Percentiles rank a stretch among this genome's conserved stretches.
Conservation (phyloP, 2,888 invertebrate species). For the Drosophila buzzatii region DNA sequence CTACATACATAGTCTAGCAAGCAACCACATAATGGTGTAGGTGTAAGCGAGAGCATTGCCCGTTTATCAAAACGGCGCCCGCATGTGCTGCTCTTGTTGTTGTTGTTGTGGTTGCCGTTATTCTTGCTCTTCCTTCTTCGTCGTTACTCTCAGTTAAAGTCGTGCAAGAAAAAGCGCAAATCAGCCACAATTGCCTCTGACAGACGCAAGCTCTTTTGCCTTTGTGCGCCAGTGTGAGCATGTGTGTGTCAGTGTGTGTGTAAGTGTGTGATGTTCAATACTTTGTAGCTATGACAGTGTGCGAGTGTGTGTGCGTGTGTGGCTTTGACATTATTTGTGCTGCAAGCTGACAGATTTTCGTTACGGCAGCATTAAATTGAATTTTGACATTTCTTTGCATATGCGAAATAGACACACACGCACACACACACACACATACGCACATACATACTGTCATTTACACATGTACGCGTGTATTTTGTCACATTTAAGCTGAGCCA, state of each 20-base stretch:
- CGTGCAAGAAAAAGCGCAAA: conserved; percentile 70
- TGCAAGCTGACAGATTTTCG: conserved; percentile 79
- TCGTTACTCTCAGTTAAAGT: conserved; percentile 35
- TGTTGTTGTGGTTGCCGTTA: conserved; percentile 11
- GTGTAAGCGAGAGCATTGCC: conserved; percentile 18
- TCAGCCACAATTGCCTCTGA: conserved; percentile 78
- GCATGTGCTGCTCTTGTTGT: conserved; percentile 49
- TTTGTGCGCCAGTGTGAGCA: conserved; percentile 25
- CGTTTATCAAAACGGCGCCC: conserved; percentile 73
- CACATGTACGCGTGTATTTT: conserved; percentile 15
- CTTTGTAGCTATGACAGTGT: conserved; percentile 44
- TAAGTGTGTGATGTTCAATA: conserved; percentile 17
- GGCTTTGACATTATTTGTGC: conserved; percentile 80
- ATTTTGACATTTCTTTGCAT: conserved; percentile 78
- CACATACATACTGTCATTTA: conserved; percentile 4
- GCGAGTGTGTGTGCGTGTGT: conserved; percentile 52
- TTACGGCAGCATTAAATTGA: conserved; percentile 78
- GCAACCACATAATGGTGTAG: background rate
- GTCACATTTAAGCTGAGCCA: conserved; percentile 18
- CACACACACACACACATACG: background rate
- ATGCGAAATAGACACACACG: conserved; percentile 33
- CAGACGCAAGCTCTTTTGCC: conserved; percentile 64
- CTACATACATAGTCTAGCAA: background rate
- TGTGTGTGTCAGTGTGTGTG: conserved; percentile 20
- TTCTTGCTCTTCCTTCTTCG: background rate